Evolutionary conservation across 1,140 invertebrate genomes (phyloP).

Genomic region (Drosophila pachea): DNA sequence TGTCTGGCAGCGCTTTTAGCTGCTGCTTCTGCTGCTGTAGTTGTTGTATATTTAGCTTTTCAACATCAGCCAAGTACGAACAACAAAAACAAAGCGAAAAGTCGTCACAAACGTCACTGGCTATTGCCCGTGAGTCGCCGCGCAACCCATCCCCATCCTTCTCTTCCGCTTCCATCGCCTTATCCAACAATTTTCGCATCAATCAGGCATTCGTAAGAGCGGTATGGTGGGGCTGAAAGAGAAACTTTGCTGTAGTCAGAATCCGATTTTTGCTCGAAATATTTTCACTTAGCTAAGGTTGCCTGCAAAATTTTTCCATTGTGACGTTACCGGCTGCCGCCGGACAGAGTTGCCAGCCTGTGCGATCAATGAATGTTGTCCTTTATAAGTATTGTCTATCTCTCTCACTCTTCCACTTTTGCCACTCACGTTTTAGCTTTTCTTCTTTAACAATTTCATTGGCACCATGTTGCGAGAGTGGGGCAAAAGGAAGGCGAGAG

Average conservation of each 20-base stretch:
- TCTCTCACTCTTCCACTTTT: background rate
- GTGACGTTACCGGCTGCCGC: constrained; percentile 17
- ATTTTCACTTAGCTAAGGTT: constrained; percentile 52
- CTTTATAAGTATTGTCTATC: constrained; percentile 6
- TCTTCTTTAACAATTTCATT: constrained; percentile 25
- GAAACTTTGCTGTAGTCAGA: constrained; percentile 8
- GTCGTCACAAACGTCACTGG: constrained; percentile 64
- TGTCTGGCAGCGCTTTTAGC: constrained; percentile 60
- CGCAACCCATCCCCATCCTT: background rate
- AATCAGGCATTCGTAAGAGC: constrained; percentile 43
- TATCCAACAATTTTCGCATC: constrained; percentile 35
- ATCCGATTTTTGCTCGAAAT: constrained; percentile 55
- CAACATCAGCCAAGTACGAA: constrained; percentile 44
- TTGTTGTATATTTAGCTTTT: constrained; percentile 58
- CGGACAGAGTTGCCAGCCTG: constrained; percentile 17
- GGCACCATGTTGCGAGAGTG: background rate
- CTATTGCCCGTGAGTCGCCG: constrained; percentile 6
- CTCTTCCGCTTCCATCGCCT: background rate
- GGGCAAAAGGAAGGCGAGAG: background rate
- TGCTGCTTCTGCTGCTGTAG: constrained; percentile 30
- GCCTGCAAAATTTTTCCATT: constrained; percentile 38
- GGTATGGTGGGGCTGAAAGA: background rate
- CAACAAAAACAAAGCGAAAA: constrained; percentile 55
- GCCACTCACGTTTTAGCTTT: constrained; percentile 1
- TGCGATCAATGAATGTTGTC: constrained; percentile 27